phyloP scores from a whole-genome alignment of 2,888 invertebrate genomes.

The Scaptomyza polygonia region DNA sequence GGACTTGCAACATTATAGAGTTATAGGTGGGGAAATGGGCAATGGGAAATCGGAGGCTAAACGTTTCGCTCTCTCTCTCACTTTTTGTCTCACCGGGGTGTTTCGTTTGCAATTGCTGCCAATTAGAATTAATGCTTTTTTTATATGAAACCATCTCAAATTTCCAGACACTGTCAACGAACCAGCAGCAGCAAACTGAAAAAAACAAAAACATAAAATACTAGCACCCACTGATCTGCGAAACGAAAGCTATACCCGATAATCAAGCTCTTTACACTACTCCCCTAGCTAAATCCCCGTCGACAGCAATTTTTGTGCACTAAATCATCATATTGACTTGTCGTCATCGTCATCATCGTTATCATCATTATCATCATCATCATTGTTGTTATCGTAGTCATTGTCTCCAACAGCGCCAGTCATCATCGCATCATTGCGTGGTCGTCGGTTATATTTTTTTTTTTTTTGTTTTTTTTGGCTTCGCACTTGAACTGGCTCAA shows the following conservation, averaged over 20 bases:
- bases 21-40: too few species aligned
- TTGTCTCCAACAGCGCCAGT: constrained; percentile 62
- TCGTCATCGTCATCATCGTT: constrained; percentile 40
- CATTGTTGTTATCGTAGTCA: constrained; percentile 20
- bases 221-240: constrained; percentile 41
- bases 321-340: constrained; percentile 77
- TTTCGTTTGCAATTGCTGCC: constrained; percentile 74
- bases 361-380: constrained; percentile 1
- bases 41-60: background rate
- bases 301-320: constrained; percentile 61
- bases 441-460: too few species aligned
- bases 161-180: constrained; percentile 60
- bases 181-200: background rate
- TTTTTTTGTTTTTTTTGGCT: too few species aligned
- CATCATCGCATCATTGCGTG: constrained; percentile 42
- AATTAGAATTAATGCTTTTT: constrained; percentile 82
- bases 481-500: constrained; percentile 57
- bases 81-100: constrained; percentile 51
- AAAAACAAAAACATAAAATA: constrained; percentile 10
- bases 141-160: constrained; percentile 71
- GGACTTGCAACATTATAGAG: background rate
- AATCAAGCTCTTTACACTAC: background rate
- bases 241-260: background rate
- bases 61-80: background rate
- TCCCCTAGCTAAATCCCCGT: constrained; percentile 21